Conservation (phyloP, 2,888 invertebrate genomes). For the Lepidochrysops patricia region DNA sequence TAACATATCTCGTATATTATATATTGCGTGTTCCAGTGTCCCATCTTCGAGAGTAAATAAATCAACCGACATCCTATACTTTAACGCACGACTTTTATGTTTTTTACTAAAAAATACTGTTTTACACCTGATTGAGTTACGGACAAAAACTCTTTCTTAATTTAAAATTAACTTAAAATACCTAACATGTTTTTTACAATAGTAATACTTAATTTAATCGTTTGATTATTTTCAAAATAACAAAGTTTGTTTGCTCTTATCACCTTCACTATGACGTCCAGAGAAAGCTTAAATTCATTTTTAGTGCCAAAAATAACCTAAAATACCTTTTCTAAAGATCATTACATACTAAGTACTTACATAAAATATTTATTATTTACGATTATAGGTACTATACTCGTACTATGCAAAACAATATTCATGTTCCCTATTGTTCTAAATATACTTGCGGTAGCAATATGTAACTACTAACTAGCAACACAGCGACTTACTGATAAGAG, state of each 20-base stretch:
- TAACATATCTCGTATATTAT: conserved; percentile 49
- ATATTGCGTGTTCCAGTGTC: conserved; percentile 18
- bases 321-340: neutral
- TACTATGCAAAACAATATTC: neutral
- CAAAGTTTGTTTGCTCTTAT: no score
- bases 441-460: neutral
- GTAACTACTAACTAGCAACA: neutral
- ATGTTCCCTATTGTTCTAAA: conserved; percentile 8
- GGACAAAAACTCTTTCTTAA: neutral
- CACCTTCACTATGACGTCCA: no score
- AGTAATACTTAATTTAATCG: no score
- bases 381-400: no score
- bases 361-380: neutral
- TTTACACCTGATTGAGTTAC: neutral
- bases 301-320: neutral
- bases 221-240: no score
- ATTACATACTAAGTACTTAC: neutral
- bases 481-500: conserved; percentile 1
- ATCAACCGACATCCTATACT: neutral
- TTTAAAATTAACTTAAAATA: neutral
- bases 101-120: neutral
- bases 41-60: neutral
- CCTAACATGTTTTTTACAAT: no score
- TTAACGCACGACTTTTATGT: neutral
- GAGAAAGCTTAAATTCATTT: no score